Conservation (phyloP, 1,140 invertebrate genomes). For the Drosophila fuyamai region DNA sequence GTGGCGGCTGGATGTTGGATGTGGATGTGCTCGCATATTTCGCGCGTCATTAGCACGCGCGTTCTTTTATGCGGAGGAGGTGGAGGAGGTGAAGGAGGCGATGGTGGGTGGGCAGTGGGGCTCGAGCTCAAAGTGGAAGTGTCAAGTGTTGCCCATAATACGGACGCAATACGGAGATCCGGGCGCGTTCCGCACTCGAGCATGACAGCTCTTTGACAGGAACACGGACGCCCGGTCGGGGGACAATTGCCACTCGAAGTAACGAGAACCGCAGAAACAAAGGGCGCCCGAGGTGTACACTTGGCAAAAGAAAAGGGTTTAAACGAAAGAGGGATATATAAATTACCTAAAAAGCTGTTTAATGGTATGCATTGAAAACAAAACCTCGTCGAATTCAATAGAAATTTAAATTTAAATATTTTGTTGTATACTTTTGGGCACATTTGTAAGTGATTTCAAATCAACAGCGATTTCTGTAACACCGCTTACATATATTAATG, state of each 20-base stretch:
- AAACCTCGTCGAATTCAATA: no score
- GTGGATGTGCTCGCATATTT: constrained; percentile 71
- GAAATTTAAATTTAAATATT: no score
- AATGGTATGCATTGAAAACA: no score
- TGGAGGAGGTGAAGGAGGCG: neutral
- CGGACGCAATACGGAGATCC: constrained; percentile 43
- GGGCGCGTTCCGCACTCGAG: constrained; percentile 59
- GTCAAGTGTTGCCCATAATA: constrained; percentile 84
- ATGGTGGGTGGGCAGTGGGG: neutral
- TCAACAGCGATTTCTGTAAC: no score
- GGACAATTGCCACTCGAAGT: constrained; percentile 80
- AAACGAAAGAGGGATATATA: no score
- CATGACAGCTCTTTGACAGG: constrained; percentile 75
- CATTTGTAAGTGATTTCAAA: no score
- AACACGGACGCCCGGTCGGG: constrained; percentile 48
- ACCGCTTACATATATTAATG: no score
- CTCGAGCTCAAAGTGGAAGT: constrained; percentile 68
- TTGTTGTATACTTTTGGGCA: no score
- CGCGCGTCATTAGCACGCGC: constrained; percentile 82
- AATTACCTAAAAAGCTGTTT: no score
- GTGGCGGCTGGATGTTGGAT: constrained; percentile 23
- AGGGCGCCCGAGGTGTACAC: constrained; percentile 19
- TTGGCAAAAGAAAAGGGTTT: neutral
- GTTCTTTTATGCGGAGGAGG: constrained; percentile 4
- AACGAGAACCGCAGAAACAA: constrained; percentile 75